Percentiles rank a stretch among this genome's conserved stretches.
These are phyloP conservation scores for Malurus leucopterus DNA, from an alignment of 2,797 vertebrate species.

Conservation along the genomic window DNA sequence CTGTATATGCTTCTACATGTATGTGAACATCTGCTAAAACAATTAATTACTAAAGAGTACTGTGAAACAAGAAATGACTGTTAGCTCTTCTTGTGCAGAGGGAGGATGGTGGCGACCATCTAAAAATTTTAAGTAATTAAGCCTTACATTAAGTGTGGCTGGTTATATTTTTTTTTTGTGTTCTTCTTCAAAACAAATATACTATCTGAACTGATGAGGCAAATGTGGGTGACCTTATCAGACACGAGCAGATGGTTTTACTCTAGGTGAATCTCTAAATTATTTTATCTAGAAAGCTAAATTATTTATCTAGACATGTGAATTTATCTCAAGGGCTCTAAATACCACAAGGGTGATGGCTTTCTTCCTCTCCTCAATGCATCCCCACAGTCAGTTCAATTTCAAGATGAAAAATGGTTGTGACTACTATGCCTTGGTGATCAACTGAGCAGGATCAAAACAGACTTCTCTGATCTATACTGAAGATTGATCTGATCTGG, in stretches of 20 bases:
- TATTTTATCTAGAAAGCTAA: not conserved
- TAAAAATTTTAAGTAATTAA: not conserved
- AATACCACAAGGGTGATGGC: not conserved
- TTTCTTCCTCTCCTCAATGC: not conserved
- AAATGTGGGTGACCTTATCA: not conserved
- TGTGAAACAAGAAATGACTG: not conserved
- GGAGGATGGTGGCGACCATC: not conserved
- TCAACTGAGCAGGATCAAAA: not conserved
- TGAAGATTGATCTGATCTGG: not conserved
- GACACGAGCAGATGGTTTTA: not conserved
- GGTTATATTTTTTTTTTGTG: not conserved
- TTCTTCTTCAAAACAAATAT: not conserved
- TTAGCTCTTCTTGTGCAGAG: not conserved
- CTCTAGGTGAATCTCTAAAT: not conserved
- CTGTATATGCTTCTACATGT: not conserved
- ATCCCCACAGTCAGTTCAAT: not conserved
- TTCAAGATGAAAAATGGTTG: not conserved
- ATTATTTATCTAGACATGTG: not conserved
- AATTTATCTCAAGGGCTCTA: not conserved
- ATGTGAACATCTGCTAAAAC: not conserved
- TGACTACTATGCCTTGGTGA: not conserved
- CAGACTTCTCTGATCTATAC: not conserved
- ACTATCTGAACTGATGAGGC: not conserved
- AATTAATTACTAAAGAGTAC: not conserved
- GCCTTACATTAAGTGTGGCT: not conserved